These are phyloP conservation scores for Dendrolimus houi DNA, from an alignment of 2,888 invertebrate species.

Conservation along the genomic window DNA sequence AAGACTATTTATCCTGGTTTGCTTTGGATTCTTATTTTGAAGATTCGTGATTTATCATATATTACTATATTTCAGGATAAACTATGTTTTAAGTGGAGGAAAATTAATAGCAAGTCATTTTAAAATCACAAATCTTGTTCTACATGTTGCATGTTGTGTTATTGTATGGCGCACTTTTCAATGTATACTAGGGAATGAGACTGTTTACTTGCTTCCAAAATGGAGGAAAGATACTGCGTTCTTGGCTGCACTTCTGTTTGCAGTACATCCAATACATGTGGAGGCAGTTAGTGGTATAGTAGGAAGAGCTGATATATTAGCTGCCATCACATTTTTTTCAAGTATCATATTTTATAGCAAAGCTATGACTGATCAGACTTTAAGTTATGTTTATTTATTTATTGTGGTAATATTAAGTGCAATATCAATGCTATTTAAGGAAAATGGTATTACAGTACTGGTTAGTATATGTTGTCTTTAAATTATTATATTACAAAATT, in stretches of 20 bases:
- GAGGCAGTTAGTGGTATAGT: constrained; percentile 96
- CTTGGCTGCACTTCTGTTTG: constrained; percentile 85
- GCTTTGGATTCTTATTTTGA: not conserved
- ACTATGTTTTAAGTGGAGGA: constrained; percentile 79
- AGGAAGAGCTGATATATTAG: constrained; percentile 93
- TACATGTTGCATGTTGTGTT: constrained; percentile 78
- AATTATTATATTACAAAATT: not conserved
- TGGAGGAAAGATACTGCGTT: constrained; percentile 66
- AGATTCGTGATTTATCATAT: not conserved
- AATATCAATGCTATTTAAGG: constrained; percentile 91
- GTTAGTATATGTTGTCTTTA: constrained; percentile 52
- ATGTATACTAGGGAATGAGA: constrained; percentile 20
- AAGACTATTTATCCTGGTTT: too few species aligned
- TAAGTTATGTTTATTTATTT: constrained; percentile 26
- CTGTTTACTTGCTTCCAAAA: constrained; percentile 1
- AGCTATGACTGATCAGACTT: constrained; percentile 20
- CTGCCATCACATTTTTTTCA: constrained; percentile 84
- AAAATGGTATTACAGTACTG: constrained; percentile 93
- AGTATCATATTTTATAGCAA: constrained; percentile 81
- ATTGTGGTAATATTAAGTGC: constrained; percentile 62
- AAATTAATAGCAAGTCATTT: constrained; percentile 77
- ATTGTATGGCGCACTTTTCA: constrained; percentile 36
- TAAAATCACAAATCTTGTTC: constrained; percentile 84
- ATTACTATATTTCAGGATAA: constrained; percentile 63
- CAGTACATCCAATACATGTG: constrained; percentile 94